A percentile compares a stretch with the other conserved stretches of the same genome.
Evolutionary conservation across 2,113 vertebrate genomes (phyloP).

Genomic region (Sebastes schlegelii): DNA sequence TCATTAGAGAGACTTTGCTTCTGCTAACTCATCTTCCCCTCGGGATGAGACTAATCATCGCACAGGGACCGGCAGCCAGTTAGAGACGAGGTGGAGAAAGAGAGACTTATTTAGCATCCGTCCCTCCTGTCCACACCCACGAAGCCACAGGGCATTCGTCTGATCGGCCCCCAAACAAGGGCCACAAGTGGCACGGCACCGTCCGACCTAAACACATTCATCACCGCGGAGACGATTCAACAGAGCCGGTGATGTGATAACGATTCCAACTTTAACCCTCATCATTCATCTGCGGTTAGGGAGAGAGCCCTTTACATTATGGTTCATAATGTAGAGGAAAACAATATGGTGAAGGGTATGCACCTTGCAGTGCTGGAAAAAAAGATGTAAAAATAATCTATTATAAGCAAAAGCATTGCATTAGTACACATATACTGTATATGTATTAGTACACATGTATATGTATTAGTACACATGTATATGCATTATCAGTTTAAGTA

Average conservation of each 20-base stretch:
- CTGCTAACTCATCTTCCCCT: constrained; percentile 80
- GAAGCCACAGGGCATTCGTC: constrained; percentile 2
- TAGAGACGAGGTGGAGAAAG: constrained; percentile 64
- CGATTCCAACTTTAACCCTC: constrained; percentile 5
- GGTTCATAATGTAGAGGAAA: not conserved
- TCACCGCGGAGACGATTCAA: not conserved
- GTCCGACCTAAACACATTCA: not conserved
- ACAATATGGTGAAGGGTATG: not conserved
- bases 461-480: too few species aligned
- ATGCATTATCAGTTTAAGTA: too few species aligned
- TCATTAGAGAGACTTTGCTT: constrained; percentile 86
- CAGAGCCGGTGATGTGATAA: not conserved
- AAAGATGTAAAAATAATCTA: not conserved
- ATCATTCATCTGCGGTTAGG: not conserved
- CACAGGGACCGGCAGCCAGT: constrained; percentile 76
- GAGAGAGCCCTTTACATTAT: not conserved
- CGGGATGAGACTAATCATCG: constrained; percentile 78
- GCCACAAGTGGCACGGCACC: not conserved
- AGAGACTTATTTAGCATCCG: constrained; percentile 63
- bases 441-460: too few species aligned
- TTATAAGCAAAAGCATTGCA: not conserved
- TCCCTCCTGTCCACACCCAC: constrained; percentile 21
- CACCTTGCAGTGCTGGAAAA: not conserved
- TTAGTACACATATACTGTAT: too few species aligned
- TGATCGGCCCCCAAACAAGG: constrained; percentile 29